Evolutionary conservation across 2,888 invertebrate genomes (phyloP).

Genomic region (Opisthograptis luteolata): DNA sequence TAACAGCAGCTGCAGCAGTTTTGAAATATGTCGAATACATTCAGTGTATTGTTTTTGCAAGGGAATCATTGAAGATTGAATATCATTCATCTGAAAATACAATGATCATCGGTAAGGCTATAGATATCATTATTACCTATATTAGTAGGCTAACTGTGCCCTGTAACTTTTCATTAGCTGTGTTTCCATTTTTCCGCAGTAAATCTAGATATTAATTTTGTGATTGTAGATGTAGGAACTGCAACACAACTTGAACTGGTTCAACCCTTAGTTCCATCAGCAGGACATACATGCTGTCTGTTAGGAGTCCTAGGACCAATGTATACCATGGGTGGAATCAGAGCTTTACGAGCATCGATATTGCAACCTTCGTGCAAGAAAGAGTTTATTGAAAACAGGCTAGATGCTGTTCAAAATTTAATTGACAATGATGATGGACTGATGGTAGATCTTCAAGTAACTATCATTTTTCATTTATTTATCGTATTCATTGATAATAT

Average conservation of each 20-base stretch:
- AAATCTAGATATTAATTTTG: not conserved
- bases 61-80: constrained; percentile 90
- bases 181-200: not conserved
- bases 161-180: not conserved
- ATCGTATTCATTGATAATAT: no score
- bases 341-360: constrained; percentile 91
- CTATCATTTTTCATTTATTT: constrained; percentile 31
- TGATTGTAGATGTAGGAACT: constrained; percentile 89
- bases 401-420: constrained; percentile 91
- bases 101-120: constrained; percentile 89
- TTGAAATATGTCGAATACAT: constrained; percentile 93
- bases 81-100: constrained; percentile 93
- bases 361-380: constrained; percentile 90
- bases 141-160: no score
- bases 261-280: constrained; percentile 77
- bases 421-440: constrained; percentile 87
- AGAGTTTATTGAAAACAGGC: constrained; percentile 86
- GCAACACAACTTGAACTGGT: constrained; percentile 91
- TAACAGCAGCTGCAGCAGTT: constrained; percentile 93
- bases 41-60: constrained; percentile 89
- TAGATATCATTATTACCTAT: not conserved
- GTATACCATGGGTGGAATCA: constrained; percentile 86
- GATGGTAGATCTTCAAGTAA: constrained; percentile 86
- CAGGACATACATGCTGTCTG: constrained; percentile 72
- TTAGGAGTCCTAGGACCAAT: constrained; percentile 74